These are phyloP conservation scores for Pachycephala philippinensis DNA, from an alignment of 2,113 vertebrate species.

Conservation along the genomic window DNA sequence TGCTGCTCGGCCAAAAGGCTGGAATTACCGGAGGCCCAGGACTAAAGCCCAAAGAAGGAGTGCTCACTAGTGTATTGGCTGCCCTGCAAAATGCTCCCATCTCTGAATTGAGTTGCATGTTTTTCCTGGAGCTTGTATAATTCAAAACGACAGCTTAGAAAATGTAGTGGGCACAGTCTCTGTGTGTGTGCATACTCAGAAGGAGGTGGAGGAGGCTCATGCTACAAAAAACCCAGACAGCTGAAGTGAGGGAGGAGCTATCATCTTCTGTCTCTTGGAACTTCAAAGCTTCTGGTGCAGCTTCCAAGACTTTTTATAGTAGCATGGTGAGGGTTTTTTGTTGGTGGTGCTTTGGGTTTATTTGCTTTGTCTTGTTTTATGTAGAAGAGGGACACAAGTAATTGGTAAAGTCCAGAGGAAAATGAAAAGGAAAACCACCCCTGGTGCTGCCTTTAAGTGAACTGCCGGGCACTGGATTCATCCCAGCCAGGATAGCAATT, in stretches of 20 bases:
- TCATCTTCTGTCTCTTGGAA: neutral
- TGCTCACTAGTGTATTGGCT: neutral
- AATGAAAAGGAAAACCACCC: neutral
- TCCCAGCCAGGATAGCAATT: neutral
- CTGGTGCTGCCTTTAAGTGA: neutral
- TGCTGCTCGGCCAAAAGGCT: neutral
- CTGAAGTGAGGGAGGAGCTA: neutral
- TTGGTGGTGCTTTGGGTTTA: neutral
- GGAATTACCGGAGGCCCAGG: neutral
- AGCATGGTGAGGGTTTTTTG: neutral
- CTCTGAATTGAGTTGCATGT: neutral
- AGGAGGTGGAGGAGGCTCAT: neutral
- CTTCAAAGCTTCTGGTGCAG: conserved; percentile 3
- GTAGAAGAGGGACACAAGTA: neutral
- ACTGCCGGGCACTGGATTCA: neutral
- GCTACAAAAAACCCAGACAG: neutral
- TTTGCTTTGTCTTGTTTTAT: neutral
- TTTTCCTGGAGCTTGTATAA: neutral
- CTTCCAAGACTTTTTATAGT: neutral
- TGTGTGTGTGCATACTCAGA: neutral
- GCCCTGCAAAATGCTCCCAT: neutral
- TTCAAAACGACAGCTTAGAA: neutral
- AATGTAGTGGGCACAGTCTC: neutral
- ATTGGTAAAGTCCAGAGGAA: neutral
- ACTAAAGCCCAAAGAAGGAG: neutral